Evolutionary conservation across 2,797 vertebrate species (phyloP), one percentile per base, ranked within the genome.

Genomic region (Pipistrellus pipistrellus): DNA sequence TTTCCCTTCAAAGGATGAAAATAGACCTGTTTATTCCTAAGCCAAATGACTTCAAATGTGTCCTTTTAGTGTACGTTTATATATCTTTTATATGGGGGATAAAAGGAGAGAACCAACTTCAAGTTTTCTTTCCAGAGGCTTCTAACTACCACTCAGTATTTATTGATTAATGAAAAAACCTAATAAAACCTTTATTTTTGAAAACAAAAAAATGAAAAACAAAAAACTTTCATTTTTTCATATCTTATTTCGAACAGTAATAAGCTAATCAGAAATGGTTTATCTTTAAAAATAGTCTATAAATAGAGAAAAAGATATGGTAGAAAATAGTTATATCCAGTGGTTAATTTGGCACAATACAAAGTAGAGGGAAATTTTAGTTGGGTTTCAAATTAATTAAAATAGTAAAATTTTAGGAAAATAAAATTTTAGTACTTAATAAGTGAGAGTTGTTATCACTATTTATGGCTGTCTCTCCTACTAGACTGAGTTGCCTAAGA

Each of bases 141-240:
- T 77, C 53, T 82, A 41, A 76, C 7, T 90, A 55, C 10, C 44
- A 71, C 30, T 69, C 17, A 18, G 27, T 69, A 51, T 41, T 77
- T 85, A 51, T 32, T 88, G 30, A 57, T 62, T 95, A 72, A 76
- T 77, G n/a, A 82, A 81, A 91, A 86, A 69, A 82, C 14, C 27
- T 62, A 76, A 46, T 90, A 17, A 71, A 57, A 15, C 32, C 77
- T 93, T 77, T 9, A n/a, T 44, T 90, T 72, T 32, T 35, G 17
- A 68, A 68, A 68, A 18, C 30, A 66, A 66, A 64, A 66, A 32
- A 32, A 41, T 18, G 8, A 32, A 64, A 64, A 62, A 62, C 59
- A 62, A 68, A 68, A 62, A 66, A 68, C n/a, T 90, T 93, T 77
- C 4, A 35, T 57, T 90, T 84, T 64, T 84, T 23, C 8, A 51